phyloP scores from a whole-genome alignment of 2,797 vertebrate species.

The Enteromius viviparus region DNA sequence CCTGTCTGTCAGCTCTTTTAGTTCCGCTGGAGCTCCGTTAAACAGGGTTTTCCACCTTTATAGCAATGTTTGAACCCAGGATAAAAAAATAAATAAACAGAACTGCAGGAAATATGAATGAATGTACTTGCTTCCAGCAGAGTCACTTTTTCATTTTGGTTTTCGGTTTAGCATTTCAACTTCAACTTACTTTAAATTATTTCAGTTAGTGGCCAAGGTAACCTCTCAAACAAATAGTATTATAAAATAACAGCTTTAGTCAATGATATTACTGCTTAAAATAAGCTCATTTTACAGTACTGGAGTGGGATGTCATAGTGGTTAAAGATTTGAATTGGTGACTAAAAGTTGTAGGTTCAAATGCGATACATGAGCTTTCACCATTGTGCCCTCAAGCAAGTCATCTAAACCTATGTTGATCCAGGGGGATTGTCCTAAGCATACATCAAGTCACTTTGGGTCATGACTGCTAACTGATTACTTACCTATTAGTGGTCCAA shows the following conservation, averaged over 20 bases:
- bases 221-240: background rate
- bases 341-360: conserved; percentile 7
- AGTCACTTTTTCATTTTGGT: background rate
- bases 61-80: conserved; percentile 1
- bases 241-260: background rate
- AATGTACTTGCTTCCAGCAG: background rate
- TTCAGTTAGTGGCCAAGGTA: background rate
- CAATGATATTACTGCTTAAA: background rate
- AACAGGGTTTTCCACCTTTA: conserved; percentile 71
- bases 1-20: conserved; percentile 64
- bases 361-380: background rate
- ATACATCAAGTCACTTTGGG: background rate
- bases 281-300: background rate
- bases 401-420: conserved; percentile 10
- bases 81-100: conserved; percentile 14
- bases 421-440: conserved; percentile 7
- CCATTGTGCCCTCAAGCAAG: background rate
- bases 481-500: background rate
- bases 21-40: conserved; percentile 64
- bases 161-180: too few species aligned
- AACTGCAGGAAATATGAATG: conserved; percentile 30
- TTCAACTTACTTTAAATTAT: background rate
- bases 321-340: background rate
- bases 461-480: background rate
- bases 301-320: background rate